Evolutionary conservation across 2,113 vertebrate genomes (phyloP).

Genomic region (Archocentrus centrarchus): DNA sequence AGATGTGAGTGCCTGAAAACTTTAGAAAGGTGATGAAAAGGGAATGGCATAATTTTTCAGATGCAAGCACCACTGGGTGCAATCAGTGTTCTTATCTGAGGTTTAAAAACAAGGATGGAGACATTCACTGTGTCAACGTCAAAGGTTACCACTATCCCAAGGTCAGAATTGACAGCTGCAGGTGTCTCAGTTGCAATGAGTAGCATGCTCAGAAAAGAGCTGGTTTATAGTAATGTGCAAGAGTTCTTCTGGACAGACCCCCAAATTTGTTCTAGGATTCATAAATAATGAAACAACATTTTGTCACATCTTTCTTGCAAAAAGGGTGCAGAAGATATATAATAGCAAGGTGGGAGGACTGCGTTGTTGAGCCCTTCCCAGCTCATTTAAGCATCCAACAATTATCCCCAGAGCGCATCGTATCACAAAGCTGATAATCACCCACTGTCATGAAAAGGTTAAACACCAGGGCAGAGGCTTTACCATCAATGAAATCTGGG

Average conservation of each 20-base stretch:
- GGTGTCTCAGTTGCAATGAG: neutral
- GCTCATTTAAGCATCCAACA: neutral
- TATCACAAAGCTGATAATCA: neutral
- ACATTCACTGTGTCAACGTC: no score
- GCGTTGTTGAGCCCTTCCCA: neutral
- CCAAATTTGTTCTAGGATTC: neutral
- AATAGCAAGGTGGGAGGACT: neutral
- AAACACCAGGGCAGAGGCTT: neutral
- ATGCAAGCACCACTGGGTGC: neutral
- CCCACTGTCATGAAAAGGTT: neutral
- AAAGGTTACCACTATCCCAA: no score
- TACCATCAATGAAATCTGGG: neutral
- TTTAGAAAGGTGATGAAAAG: neutral
- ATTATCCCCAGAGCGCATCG: slow-evolving; percentile 1
- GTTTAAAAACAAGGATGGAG: no score
- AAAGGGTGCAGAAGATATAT: neutral
- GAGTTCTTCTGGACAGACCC: neutral
- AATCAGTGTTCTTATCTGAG: no score
- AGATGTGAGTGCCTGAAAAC: neutral
- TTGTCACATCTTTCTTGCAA: neutral
- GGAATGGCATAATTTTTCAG: neutral
- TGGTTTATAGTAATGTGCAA: neutral
- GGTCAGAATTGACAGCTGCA: neutral
- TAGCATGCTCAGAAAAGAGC: neutral
- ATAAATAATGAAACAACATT: neutral